Evolutionary conservation across 2,113 vertebrate genomes (phyloP).

Genomic region (Callospermophilus lateralis): DNA sequence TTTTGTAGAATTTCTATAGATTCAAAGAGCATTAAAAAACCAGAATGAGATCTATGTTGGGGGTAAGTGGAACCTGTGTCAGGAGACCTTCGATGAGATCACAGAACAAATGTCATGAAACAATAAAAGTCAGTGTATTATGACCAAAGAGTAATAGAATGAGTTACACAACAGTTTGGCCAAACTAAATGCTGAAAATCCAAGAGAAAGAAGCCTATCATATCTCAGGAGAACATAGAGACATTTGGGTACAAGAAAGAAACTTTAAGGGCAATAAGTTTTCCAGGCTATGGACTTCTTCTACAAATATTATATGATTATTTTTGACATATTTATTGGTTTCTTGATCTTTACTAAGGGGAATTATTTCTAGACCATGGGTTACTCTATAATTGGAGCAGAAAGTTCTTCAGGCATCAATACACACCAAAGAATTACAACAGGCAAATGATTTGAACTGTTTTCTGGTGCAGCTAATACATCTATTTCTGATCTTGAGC

Average conservation of each 20-base stretch:
- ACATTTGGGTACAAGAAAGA: not conserved
- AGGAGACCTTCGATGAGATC: not conserved
- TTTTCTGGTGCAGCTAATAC: not conserved
- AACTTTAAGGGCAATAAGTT: not conserved
- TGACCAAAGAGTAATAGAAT: not conserved
- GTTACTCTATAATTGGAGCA: not conserved
- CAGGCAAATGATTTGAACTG: not conserved
- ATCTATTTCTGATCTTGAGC: not conserved
- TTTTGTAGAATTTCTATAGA: not conserved
- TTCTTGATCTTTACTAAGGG: not conserved
- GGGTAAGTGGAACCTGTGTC: not conserved
- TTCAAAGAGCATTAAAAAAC: not conserved
- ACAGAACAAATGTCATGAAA: accelerated
- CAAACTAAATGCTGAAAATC: not conserved
- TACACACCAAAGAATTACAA: not conserved
- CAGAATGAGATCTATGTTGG: not conserved
- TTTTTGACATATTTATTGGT: not conserved
- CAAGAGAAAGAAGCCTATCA: not conserved
- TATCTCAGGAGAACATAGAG: not conserved
- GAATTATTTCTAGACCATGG: not conserved
- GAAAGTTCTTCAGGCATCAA: not conserved
- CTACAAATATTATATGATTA: not conserved
- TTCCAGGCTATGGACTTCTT: not conserved
- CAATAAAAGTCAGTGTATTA: not conserved
- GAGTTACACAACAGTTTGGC: too few species aligned